Base-by-base conservation (phyloP, 2,113 vertebrate species). In the Siphamia tubifer region DNA sequence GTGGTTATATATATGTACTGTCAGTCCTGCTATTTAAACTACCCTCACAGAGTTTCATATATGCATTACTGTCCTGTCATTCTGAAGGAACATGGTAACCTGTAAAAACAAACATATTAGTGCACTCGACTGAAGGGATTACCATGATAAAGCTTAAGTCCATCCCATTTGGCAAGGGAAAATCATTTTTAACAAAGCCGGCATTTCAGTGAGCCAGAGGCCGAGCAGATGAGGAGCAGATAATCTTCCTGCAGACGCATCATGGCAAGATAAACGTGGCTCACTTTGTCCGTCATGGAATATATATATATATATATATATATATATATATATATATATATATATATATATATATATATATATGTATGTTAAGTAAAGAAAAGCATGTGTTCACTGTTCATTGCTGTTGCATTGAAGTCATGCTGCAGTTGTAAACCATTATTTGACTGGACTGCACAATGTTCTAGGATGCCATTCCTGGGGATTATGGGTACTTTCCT, bases 121-220 rank as follows among this genome's bases (percentile, higher is more conserved):
- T 70, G 84, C 65, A 63, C 58, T 84, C 70, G 58, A 42, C 60
- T 56, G 43, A 35, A 56, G 68, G 70, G 84, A 87, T 89, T 82
- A 87, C 13, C 21, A n/a, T 48, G 70, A 69, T 63, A 52, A 81
- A 76, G 77, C 74, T 82, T 82, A 21, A 78, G 66, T 31, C 53
- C 25, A 24, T 53, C 70, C 56, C 61, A 45, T 81, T 80, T 71
- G 42, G 54, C 78, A 54, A 48, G 23, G 64, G 60, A n/a, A 78
- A 81, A 80, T 89, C 36, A 68, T 83, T 87, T 80, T 28, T 45
- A 60, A 79, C 77, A 69, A 84, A 89, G 79, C 87, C 66, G 75
- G 48, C 35, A 60, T 77, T 80, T 83, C 65, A 85, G 21, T 17
- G 11, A 69, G 72, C 56, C 74, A 3, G 42, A 53, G 61, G 58